phyloP scores from a whole-genome alignment of 2,113 vertebrate species.

The Carassius carassius region DNA sequence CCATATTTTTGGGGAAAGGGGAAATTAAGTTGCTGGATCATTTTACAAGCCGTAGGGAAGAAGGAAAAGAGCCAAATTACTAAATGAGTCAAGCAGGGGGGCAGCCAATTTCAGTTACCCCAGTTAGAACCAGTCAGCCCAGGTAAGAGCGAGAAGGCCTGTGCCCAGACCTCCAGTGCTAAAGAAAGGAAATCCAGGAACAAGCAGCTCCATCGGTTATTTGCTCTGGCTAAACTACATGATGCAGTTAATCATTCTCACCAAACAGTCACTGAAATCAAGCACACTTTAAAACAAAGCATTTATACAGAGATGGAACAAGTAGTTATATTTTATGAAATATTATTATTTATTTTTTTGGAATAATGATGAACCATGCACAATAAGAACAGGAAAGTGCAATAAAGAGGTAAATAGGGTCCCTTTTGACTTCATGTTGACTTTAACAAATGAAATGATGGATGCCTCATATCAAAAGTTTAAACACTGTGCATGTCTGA shows the following conservation, averaged over 20 bases:
- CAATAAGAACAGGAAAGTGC: background rate
- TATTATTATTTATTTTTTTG: too few relatives aligned
- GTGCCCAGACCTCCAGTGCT: background rate
- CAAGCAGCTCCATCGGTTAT: conserved; percentile 1
- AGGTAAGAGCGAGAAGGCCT: conserved; percentile 28
- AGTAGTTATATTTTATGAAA: too few relatives aligned
- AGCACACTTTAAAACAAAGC: background rate
- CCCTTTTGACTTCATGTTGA: background rate
- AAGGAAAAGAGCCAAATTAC: conserved; percentile 84
- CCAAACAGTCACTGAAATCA: background rate
- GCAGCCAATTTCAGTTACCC: conserved; percentile 41
- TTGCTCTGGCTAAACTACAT: background rate
- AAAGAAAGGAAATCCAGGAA: background rate
- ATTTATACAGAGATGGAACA: background rate
- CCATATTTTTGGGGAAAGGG: conserved; percentile 62
- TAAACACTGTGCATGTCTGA: conserved; percentile 2
- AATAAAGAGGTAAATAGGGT: background rate
- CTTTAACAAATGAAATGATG: background rate
- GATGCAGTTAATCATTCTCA: background rate
- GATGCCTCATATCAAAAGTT: conserved; percentile 5
- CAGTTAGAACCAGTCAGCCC: conserved; percentile 54
- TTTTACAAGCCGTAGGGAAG: conserved; percentile 80
- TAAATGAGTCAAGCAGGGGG: conserved; percentile 77
- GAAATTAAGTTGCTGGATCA: conserved; percentile 78
- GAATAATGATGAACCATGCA: too few relatives aligned